phyloP scores from a whole-genome alignment of 2,113 vertebrate genomes.

The Panthera uncia region DNA sequence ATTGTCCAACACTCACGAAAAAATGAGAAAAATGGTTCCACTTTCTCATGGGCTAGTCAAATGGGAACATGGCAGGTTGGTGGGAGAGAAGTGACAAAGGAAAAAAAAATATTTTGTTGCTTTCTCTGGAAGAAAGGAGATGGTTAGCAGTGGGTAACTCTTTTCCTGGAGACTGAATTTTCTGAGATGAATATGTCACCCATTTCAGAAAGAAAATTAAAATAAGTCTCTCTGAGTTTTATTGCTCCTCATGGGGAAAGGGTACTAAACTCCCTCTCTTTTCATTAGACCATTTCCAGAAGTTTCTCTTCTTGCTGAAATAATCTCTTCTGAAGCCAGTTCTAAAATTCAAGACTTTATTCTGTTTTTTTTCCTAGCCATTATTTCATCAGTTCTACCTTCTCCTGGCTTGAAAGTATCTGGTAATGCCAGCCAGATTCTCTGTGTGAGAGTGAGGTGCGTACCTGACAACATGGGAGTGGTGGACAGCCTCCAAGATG shows the following conservation, averaged over 20 bases:
- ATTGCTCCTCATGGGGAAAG: neutral
- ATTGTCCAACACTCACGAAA: neutral
- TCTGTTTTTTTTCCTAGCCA: neutral
- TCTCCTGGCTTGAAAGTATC: neutral
- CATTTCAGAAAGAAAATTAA: constrained; percentile 19
- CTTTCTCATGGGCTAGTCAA: neutral
- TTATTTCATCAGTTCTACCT: neutral
- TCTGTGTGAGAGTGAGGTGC: neutral
- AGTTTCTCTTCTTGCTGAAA: neutral
- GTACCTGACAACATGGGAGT: neutral
- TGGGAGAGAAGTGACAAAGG: neutral
- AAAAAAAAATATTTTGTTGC: neutral
- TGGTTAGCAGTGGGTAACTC: neutral
- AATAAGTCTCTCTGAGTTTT: neutral
- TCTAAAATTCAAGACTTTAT: neutral
- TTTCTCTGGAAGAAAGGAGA: neutral
- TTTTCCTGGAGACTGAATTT: neutral
- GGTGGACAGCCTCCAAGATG: neutral
- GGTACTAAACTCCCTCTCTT: neutral
- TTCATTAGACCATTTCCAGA: neutral
- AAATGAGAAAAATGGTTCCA: neutral
- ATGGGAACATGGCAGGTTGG: neutral
- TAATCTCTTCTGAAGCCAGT: neutral
- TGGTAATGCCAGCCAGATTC: neutral
- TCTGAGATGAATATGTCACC: neutral